A percentile compares a stretch with the other conserved stretches of the same genome.
Conservation (phyloP, 2,113 vertebrate genomes). For the Melanocharis versteri region DNA sequence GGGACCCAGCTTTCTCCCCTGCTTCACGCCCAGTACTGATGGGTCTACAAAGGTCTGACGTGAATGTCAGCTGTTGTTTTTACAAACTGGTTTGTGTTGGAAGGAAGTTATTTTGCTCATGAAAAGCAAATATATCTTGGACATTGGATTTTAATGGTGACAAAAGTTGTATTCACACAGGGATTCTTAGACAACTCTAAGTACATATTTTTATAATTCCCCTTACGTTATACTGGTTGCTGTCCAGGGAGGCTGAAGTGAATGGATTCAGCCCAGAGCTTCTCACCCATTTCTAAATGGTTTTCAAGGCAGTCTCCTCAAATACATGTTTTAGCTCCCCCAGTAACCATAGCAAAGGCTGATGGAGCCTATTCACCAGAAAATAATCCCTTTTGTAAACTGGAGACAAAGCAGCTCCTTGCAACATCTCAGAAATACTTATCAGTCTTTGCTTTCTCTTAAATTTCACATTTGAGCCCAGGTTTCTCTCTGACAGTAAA, state of each 20-base stretch:
- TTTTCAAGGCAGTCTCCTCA: not conserved
- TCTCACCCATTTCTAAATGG: not conserved
- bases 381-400: not conserved
- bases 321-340: not conserved
- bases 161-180: not conserved
- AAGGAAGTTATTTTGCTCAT: not conserved
- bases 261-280: not conserved
- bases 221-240: not conserved
- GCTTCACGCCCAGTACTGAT: accelerated
- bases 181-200: not conserved
- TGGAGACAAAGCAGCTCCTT: not conserved
- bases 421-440: not conserved
- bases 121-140: not conserved
- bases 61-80: not conserved
- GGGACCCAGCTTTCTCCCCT: accelerated
- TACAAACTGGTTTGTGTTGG: not conserved
- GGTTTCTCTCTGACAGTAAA: not conserved
- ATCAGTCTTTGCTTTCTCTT: not conserved
- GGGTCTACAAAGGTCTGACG: accelerated
- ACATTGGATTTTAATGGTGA: not conserved
- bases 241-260: not conserved
- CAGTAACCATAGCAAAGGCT: not conserved
- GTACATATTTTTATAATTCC: not conserved
- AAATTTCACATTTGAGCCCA: not conserved
- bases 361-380: not conserved